phyloP scores from a whole-genome alignment of 2,113 vertebrate species.

The Noctilio leporinus region DNA sequence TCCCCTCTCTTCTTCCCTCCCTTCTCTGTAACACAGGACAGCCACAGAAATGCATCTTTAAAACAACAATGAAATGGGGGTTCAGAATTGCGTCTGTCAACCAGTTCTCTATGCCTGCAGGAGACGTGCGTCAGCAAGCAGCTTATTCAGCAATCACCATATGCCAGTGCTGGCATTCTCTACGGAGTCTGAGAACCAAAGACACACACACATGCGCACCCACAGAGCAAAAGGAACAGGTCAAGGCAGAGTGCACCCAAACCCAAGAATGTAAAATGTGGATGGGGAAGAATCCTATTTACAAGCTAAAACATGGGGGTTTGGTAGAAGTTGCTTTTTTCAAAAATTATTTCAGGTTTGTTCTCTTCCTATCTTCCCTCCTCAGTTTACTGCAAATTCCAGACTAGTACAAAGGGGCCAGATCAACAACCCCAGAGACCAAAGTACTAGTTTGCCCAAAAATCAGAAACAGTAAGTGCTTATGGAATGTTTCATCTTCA shows the following conservation, averaged over 20 bases:
- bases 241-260: slow-evolving; percentile 45
- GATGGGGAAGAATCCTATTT: slow-evolving; percentile 9
- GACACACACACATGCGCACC: background rate
- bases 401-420: slow-evolving; percentile 38
- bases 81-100: slow-evolving; percentile 4
- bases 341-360: slow-evolving; percentile 34
- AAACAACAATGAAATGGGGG: background rate
- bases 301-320: background rate
- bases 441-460: slow-evolving; percentile 51
- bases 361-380: background rate
- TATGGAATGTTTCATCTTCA: slow-evolving; percentile 62
- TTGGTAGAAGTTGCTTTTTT: background rate
- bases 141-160: slow-evolving; percentile 53
- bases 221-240: slow-evolving; percentile 51
- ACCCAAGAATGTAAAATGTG: slow-evolving; percentile 22
- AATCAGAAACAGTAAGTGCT: slow-evolving; percentile 54
- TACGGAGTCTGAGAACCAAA: background rate
- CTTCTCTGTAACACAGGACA: background rate
- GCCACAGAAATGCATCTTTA: slow-evolving; percentile 10
- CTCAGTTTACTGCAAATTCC: slow-evolving; percentile 59
- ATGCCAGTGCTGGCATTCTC: slow-evolving; percentile 41
- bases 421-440: slow-evolving; percentile 47
- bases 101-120: slow-evolving; percentile 30
- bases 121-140: slow-evolving; percentile 24
- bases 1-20: background rate